Evolutionary conservation across 2,888 invertebrate species (phyloP).

Genomic region (Drosophila percnosoma): DNA sequence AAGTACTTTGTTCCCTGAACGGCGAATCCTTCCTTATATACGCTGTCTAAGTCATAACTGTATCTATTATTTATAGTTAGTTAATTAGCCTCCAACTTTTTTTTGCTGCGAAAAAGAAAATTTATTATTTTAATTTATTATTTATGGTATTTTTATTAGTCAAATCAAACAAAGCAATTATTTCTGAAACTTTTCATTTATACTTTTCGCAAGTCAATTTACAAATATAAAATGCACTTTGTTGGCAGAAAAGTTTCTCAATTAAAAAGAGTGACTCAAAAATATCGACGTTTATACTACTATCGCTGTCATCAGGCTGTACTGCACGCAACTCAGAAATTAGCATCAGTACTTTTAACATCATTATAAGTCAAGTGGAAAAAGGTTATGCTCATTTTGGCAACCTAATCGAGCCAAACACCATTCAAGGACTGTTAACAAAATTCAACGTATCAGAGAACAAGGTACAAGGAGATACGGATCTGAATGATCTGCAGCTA

Average conservation of each 20-base stretch:
- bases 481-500: too few relatives aligned
- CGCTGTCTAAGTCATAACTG: too few relatives aligned
- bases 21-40: not conserved
- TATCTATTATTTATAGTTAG: not conserved
- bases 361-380: too few relatives aligned
- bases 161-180: not conserved
- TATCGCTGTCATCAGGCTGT: too few relatives aligned
- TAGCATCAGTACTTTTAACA: too few relatives aligned
- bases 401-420: too few relatives aligned
- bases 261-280: not conserved
- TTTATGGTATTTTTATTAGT: constrained; percentile 2
- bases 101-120: not conserved
- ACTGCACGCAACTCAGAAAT: too few relatives aligned
- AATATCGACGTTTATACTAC: too few relatives aligned
- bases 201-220: not conserved
- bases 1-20: not conserved
- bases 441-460: too few relatives aligned
- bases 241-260: not conserved
- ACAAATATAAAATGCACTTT: not conserved
- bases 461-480: too few relatives aligned
- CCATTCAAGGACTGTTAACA: too few relatives aligned
- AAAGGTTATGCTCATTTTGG: too few relatives aligned
- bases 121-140: not conserved
- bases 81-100: not conserved
- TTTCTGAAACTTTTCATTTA: not conserved